Percentiles rank a stretch among this genome's conserved stretches.
These are phyloP conservation scores for Chrysochloris asiatica DNA, from an alignment of 2,113 vertebrate genomes.

Conservation along the genomic window DNA sequence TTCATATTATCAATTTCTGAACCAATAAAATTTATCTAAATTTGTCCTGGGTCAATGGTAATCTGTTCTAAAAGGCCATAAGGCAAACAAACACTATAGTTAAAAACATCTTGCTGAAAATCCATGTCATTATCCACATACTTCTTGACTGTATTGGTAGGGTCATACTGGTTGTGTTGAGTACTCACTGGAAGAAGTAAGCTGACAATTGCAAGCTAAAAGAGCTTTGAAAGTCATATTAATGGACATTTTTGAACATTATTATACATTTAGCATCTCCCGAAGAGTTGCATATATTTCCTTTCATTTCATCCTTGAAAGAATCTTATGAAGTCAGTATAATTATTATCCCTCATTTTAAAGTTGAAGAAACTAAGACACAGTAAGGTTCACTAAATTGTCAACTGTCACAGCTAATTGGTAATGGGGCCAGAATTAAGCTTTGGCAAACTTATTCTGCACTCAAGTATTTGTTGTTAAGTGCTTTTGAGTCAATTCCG, in stretches of 20 bases:
- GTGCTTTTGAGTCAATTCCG: no score
- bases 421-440: neutral
- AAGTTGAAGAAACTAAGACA: slow-evolving; percentile 16
- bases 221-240: slow-evolving; percentile 3
- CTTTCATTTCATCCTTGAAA: neutral
- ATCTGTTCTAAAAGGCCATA: slow-evolving; percentile 29
- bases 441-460: neutral
- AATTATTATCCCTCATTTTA: slow-evolving; percentile 26
- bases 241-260: neutral
- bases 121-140: slow-evolving; percentile 6
- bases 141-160: neutral
- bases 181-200: neutral
- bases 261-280: neutral
- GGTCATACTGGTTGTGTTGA: neutral
- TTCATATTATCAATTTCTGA: slow-evolving; percentile 63
- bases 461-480: no score
- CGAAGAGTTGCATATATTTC: neutral
- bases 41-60: slow-evolving; percentile 63
- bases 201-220: neutral
- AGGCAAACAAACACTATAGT: slow-evolving; percentile 60
- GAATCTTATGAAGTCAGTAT: neutral
- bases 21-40: slow-evolving; percentile 69
- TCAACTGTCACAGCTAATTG: neutral
- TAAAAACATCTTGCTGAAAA: slow-evolving; percentile 29
- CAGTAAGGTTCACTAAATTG: neutral